Conservation (phyloP, 2,113 vertebrate species). For the Brienomyrus longianalis region DNA sequence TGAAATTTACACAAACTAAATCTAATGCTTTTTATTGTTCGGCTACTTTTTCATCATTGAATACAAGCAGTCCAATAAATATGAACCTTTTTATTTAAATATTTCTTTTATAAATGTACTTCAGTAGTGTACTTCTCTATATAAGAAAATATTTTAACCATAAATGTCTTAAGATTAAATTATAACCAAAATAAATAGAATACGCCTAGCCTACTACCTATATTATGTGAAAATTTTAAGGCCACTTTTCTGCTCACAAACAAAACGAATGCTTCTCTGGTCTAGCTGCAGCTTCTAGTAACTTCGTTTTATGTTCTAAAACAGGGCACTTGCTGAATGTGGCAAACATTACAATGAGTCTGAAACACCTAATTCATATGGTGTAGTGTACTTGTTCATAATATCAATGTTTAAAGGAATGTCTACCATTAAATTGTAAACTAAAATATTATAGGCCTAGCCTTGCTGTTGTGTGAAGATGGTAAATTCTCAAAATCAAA, state of each 20-base stretch:
- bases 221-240: not conserved
- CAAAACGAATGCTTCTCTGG: not conserved
- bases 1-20: not conserved
- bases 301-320: not conserved
- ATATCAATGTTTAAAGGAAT: not conserved
- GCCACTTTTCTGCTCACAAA: not conserved
- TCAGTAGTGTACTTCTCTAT: not conserved
- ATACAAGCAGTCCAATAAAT: not conserved
- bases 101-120: not conserved
- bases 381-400: not conserved
- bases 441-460: not conserved
- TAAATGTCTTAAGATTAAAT: not conserved
- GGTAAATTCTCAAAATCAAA: not conserved
- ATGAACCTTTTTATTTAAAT: not conserved
- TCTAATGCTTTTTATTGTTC: too few relatives aligned
- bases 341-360: not conserved
- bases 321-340: not conserved
- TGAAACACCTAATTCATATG: not conserved
- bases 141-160: not conserved
- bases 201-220: not conserved
- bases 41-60: not conserved
- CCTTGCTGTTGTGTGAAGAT: not conserved
- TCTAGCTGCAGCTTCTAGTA: not conserved
- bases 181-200: not conserved
- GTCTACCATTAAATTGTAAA: not conserved